Evolutionary conservation across 2,888 invertebrate species (phyloP).

Genomic region (Bellardia bayeri): DNA sequence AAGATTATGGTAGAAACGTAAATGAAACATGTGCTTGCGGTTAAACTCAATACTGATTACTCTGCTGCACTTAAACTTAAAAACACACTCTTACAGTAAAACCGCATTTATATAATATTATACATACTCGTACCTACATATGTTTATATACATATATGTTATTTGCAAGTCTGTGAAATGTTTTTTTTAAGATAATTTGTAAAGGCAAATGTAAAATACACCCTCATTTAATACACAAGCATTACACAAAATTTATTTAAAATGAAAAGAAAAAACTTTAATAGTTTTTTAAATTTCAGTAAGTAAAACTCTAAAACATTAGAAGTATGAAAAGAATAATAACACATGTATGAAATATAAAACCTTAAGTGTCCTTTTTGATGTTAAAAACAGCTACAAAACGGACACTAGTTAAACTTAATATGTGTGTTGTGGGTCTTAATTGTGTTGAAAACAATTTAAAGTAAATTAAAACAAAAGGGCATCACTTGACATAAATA

Average conservation of each 20-base stretch:
- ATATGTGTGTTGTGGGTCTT: background rate
- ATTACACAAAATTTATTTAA: constrained; percentile 35
- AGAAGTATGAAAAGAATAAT: background rate
- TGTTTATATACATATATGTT: background rate
- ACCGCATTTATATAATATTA: constrained; percentile 29
- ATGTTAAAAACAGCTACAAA: background rate
- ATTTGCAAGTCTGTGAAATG: background rate
- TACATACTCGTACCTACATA: background rate
- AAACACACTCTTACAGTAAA: background rate
- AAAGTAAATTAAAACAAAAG: constrained; percentile 60
- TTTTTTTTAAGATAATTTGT: constrained; percentile 1
- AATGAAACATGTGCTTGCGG: constrained; percentile 69
- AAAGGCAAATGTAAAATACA: constrained; percentile 29
- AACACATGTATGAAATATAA: constrained; percentile 48
- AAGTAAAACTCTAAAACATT: constrained; percentile 27
- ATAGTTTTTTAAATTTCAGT: constrained; percentile 9
- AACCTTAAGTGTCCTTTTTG: constrained; percentile 47
- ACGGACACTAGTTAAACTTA: background rate
- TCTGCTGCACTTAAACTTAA: constrained; percentile 36
- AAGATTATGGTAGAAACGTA: constrained; percentile 54
- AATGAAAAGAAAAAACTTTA: constrained; percentile 17
- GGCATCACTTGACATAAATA: constrained; percentile 54
- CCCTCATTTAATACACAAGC: constrained; percentile 17
- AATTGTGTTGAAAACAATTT: constrained; percentile 50
- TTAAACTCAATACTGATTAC: constrained; percentile 65